Evolutionary conservation across 2,113 vertebrate species (phyloP).

Genomic region (Physeter macrocephalus): DNA sequence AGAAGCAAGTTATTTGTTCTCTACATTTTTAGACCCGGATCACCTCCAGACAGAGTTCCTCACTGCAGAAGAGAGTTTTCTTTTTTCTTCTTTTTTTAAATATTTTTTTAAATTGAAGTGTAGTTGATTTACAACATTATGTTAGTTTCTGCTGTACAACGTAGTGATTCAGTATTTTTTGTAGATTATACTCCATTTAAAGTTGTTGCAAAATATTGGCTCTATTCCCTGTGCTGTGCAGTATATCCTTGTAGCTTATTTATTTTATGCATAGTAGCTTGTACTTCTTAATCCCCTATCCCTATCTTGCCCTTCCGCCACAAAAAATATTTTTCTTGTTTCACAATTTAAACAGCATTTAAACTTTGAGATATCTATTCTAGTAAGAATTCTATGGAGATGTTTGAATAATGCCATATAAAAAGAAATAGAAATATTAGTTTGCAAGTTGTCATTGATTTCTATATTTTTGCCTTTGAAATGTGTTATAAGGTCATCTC

Average conservation of each 20-base stretch:
- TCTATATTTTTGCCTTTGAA: not conserved
- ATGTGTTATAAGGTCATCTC: not conserved
- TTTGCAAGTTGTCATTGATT: constrained; percentile 9
- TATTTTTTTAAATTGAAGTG: not conserved
- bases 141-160: not conserved
- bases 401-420: not conserved
- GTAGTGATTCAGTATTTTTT: not conserved
- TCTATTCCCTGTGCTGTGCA: not conserved
- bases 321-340: not conserved
- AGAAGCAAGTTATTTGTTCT: not conserved
- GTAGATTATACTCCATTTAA: not conserved
- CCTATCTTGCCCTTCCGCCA: not conserved
- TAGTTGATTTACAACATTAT: not conserved
- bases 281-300: not conserved
- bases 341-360: not conserved
- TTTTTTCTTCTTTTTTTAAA: not conserved
- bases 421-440: not conserved
- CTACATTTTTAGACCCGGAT: not conserved
- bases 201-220: not conserved
- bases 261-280: not conserved
- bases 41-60: not conserved
- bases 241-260: not conserved
- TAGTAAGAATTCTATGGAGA: not conserved
- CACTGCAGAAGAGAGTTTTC: not conserved
- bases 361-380: not conserved